A percentile compares a stretch with the other conserved stretches of the same genome.
phyloP scores from a whole-genome alignment of 1,140 invertebrate species.

The Ectropis grisescens region DNA sequence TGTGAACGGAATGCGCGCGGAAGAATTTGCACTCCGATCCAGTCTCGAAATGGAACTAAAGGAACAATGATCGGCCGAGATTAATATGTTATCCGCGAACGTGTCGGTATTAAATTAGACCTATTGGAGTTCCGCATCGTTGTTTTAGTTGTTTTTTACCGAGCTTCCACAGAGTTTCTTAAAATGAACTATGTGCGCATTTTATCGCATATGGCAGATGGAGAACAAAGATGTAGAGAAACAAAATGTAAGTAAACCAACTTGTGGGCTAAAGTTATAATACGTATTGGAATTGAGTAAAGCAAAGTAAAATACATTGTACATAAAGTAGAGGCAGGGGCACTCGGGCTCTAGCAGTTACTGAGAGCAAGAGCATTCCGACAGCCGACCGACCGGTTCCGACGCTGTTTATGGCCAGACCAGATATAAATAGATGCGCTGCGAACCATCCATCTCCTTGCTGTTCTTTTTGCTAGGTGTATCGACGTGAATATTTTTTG shows the following conservation, averaged over 20 bases:
- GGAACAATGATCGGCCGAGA: conserved; percentile 1
- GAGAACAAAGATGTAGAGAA: no score
- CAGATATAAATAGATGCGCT: conserved; percentile 63
- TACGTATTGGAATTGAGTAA: no score
- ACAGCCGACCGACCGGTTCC: conserved; percentile 51
- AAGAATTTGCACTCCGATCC: no score
- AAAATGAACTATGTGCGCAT: no score
- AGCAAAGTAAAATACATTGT: conserved; percentile 46
- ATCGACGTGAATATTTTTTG: no score
- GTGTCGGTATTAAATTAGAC: no score
- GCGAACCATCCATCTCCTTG: conserved; percentile 53
- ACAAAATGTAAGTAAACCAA: no score
- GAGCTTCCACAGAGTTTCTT: no score
- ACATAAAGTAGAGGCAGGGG: conserved; percentile 47
- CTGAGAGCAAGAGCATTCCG: conserved; percentile 56
- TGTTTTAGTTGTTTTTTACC: background rate
- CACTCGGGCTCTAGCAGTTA: conserved; percentile 30
- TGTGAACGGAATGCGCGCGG: background rate
- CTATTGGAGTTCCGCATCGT: background rate
- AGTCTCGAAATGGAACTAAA: no score
- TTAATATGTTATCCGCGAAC: background rate
- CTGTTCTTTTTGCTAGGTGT: conserved; percentile 32
- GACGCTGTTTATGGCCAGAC: conserved; percentile 55
- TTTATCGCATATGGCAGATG: no score
- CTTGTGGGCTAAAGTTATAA: no score